Percentiles rank a stretch among this genome's conserved stretches.
Evolutionary conservation across 2,888 invertebrate genomes (phyloP).

Genomic region (Conops quadrifasciatus): DNA sequence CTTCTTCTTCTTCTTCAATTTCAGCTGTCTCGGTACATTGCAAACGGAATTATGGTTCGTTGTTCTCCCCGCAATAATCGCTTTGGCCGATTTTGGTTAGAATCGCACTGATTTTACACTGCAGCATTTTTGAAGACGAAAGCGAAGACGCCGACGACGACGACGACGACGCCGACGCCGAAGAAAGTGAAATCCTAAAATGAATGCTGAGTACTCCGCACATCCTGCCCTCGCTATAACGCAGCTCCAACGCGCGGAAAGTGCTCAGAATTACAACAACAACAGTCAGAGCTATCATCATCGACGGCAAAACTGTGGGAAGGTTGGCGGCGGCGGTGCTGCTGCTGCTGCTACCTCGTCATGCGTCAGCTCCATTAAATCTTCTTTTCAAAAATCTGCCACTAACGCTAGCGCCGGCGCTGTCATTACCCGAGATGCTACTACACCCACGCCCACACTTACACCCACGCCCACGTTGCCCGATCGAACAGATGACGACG

Average conservation of each 20-base stretch:
- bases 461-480: constrained; percentile 17
- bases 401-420: constrained; percentile 18
- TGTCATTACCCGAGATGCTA: constrained; percentile 29
- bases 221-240: constrained; percentile 62
- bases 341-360: constrained; percentile 18
- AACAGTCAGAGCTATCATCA: constrained; percentile 45
- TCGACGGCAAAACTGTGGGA: constrained; percentile 47
- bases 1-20: neutral
- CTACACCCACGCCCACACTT: constrained; percentile 3
- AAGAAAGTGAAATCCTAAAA: constrained; percentile 32
- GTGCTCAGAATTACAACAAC: constrained; percentile 45
- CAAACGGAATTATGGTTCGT: too few relatives aligned
- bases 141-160: too few relatives aligned
- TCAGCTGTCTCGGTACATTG: neutral
- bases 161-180: too few relatives aligned
- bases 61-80: neutral
- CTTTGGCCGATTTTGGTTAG: constrained; percentile 18
- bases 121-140: neutral
- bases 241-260: constrained; percentile 49
- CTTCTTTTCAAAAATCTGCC: constrained; percentile 48
- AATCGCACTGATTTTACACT: constrained; percentile 11
- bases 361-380: constrained; percentile 16
- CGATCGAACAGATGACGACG: constrained; percentile 28
- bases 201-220: constrained; percentile 59
- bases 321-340: constrained; percentile 31